These are phyloP conservation scores for Borostomias antarcticus DNA, from an alignment of 2,797 vertebrate species.

Conservation along the genomic window DNA sequence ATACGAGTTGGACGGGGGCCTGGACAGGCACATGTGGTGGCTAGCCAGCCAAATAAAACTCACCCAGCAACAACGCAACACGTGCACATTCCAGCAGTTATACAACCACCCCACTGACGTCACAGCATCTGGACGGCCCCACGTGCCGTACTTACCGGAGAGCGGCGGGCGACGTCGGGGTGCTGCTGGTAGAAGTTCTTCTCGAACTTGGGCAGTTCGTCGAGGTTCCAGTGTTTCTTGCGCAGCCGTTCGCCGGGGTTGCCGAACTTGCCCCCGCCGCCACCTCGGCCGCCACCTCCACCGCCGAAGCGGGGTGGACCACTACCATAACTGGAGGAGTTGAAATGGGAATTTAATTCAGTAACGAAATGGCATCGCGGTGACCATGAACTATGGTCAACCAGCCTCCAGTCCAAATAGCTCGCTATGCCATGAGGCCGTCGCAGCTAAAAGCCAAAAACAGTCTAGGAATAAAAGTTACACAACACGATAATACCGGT, in stretches of 20 bases:
- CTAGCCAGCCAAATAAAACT: not conserved
- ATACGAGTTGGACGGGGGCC: no score
- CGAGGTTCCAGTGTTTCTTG: constrained; percentile 98
- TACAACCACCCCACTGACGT: constrained; percentile 23
- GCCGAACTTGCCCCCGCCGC: constrained; percentile 90
- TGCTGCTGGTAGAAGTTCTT: constrained; percentile 98
- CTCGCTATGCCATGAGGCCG: no score
- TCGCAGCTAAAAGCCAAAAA: no score
- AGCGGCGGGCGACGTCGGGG: constrained; percentile 82
- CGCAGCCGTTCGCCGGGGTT: constrained; percentile 94
- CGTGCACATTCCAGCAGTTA: constrained; percentile 21
- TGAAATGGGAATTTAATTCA: no score
- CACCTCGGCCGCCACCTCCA: constrained; percentile 75
- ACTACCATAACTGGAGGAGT: constrained; percentile 82
- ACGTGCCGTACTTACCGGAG: constrained; percentile 74
- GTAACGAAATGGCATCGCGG: no score
- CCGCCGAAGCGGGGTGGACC: constrained; percentile 95
- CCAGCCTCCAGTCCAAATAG: no score
- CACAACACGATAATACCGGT: no score
- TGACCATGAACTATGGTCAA: no score
- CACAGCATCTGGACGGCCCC: not conserved
- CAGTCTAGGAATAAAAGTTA: no score
- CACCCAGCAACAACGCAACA: constrained; percentile 41
- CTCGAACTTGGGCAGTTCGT: constrained; percentile 96
- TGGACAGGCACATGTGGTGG: not conserved